A percentile compares a stretch with the other conserved stretches of the same genome.
phyloP scores from a whole-genome alignment of 1,140 invertebrate genomes.

The Caligus rogercresseyi region DNA sequence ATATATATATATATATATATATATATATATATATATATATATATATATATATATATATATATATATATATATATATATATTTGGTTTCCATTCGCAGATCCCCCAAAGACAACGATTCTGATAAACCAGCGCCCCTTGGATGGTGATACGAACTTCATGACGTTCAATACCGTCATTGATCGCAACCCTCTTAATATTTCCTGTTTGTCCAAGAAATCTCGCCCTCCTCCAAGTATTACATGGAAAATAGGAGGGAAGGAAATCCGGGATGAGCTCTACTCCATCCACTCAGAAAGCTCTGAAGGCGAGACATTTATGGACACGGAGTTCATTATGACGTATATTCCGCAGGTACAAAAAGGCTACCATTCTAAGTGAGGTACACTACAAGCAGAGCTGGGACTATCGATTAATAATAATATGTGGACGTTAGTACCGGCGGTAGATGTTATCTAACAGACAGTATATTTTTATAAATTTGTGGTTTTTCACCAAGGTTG shows the following conservation, averaged over 20 bases:
- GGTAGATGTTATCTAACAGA: too few relatives aligned
- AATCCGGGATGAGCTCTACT: not conserved
- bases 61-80: too few relatives aligned
- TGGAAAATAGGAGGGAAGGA: not conserved
- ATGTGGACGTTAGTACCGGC: too few relatives aligned
- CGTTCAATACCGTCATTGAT: not conserved
- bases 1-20: too few relatives aligned
- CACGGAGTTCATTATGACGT: not conserved
- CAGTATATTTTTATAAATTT: too few relatives aligned
- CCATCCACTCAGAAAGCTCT: not conserved
- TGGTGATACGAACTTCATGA: not conserved
- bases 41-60: too few relatives aligned
- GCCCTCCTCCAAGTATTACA: not conserved
- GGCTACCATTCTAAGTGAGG: too few relatives aligned
- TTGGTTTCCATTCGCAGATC: not conserved
- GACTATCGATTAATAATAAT: too few relatives aligned
- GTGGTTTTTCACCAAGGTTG: too few relatives aligned
- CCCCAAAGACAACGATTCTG: not conserved
- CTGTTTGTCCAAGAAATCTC: not conserved
- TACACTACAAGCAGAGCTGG: too few relatives aligned
- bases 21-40: too few relatives aligned
- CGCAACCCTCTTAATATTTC: not conserved
- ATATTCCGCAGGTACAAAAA: not conserved
- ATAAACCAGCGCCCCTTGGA: not conserved
- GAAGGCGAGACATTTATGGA: not conserved